Conservation (phyloP, 2,888 invertebrate species). For the Stenotaenia linearis region DNA sequence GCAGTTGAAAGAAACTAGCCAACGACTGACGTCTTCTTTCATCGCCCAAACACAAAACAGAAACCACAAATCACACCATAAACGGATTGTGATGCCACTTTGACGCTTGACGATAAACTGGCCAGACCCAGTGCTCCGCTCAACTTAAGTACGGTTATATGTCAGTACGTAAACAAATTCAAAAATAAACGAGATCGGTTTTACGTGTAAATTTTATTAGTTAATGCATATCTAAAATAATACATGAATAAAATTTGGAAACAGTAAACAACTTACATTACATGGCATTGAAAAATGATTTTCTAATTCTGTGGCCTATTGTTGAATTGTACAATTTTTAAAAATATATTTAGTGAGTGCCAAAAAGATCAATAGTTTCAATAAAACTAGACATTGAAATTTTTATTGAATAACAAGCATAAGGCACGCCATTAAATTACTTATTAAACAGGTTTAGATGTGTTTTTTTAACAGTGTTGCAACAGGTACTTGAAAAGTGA, state of each 20-base stretch:
- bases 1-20: neutral
- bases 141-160: neutral
- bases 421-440: neutral
- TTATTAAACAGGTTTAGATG: neutral
- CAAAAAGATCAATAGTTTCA: neutral
- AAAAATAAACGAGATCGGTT: neutral
- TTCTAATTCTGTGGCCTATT: neutral
- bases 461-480: neutral
- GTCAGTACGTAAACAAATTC: neutral
- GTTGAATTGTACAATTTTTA: neutral
- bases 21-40: slow-evolving; percentile 1
- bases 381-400: neutral
- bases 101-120: neutral
- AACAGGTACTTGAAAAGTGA: neutral
- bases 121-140: neutral
- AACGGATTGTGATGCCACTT: neutral
- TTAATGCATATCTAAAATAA: neutral
- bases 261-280: neutral
- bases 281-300: neutral
- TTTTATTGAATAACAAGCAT: neutral
- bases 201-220: neutral
- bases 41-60: slow-evolving; percentile 2
- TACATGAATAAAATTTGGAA: neutral
- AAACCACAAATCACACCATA: slow-evolving; percentile 1
- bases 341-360: neutral